Conservation (phyloP, 1,140 invertebrate genomes). For the Drosophila bocki region DNA sequence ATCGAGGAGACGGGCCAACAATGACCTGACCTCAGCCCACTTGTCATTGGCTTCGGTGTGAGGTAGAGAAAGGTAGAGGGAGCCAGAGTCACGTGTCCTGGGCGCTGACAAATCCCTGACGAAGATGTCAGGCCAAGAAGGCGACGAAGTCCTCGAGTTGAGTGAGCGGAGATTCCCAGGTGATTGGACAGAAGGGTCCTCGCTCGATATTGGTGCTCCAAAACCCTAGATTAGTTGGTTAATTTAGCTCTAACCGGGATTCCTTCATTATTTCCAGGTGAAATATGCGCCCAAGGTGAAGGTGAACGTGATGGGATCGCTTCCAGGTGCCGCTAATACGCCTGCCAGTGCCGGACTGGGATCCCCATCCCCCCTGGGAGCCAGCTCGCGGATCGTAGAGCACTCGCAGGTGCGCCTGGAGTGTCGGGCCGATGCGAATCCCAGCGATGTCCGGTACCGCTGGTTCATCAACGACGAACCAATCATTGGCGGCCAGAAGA, state of each 20-base stretch:
- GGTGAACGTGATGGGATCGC: slow-evolving; percentile 86
- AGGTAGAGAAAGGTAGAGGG: neutral
- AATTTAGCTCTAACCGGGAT: neutral
- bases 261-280: slow-evolving; percentile 86
- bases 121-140: slow-evolving; percentile 34
- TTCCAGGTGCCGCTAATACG: neutral
- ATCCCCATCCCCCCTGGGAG: neutral
- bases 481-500: slow-evolving; percentile 87
- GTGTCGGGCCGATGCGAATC: slow-evolving; percentile 92
- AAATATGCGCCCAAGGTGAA: slow-evolving; percentile 94
- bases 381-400: slow-evolving; percentile 90
- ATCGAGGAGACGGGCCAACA: slow-evolving; percentile 31
- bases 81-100: slow-evolving; percentile 24
- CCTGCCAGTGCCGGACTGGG: slow-evolving; percentile 81
- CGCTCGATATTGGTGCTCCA: neutral
- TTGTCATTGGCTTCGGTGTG: slow-evolving; percentile 29
- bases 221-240: neutral
- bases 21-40: slow-evolving; percentile 32
- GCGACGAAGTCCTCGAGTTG: neutral
- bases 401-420: slow-evolving; percentile 92
- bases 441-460: slow-evolving; percentile 89
- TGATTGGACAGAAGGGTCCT: slow-evolving; percentile 4
- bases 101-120: slow-evolving; percentile 46
- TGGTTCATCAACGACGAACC: slow-evolving; percentile 90
- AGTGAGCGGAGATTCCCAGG: slow-evolving; percentile 5